phyloP scores from a whole-genome alignment of 2,113 vertebrate genomes.

The Psammodynastes pulverulentus region DNA sequence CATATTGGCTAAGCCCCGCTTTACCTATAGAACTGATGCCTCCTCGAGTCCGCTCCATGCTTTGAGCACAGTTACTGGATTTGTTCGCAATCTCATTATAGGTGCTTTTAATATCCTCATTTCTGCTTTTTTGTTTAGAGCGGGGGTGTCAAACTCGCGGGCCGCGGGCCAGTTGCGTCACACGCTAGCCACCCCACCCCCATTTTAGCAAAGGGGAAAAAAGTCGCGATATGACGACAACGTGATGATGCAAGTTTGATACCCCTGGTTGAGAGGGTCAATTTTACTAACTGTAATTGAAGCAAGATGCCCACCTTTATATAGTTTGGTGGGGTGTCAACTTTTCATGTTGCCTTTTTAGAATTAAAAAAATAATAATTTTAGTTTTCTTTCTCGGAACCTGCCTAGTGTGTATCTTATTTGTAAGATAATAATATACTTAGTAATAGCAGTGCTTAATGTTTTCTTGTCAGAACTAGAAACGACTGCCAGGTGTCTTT shows the following conservation, averaged over 20 bases:
- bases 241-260: accelerated
- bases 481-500: background rate
- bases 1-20: background rate
- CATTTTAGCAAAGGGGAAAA: too few relatives aligned
- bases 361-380: background rate
- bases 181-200: too few relatives aligned
- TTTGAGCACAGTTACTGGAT: background rate
- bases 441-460: background rate
- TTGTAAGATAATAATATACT: background rate
- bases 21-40: background rate
- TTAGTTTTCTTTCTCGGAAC: background rate
- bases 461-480: background rate
- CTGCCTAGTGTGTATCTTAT: background rate
- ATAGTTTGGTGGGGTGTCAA: background rate
- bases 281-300: background rate
- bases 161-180: accelerated
- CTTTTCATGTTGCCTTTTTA: background rate
- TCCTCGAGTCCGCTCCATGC: background rate
- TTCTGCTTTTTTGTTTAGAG: background rate
- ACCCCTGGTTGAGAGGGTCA: background rate
- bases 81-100: background rate
- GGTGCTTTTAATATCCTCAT: background rate
- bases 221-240: too few relatives aligned
- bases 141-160: too few relatives aligned
- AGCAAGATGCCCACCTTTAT: background rate